Percentiles rank a stretch among this genome's conserved stretches.
Conservation (phyloP, 2,113 vertebrate genomes). For the Mus musculus region DNA sequence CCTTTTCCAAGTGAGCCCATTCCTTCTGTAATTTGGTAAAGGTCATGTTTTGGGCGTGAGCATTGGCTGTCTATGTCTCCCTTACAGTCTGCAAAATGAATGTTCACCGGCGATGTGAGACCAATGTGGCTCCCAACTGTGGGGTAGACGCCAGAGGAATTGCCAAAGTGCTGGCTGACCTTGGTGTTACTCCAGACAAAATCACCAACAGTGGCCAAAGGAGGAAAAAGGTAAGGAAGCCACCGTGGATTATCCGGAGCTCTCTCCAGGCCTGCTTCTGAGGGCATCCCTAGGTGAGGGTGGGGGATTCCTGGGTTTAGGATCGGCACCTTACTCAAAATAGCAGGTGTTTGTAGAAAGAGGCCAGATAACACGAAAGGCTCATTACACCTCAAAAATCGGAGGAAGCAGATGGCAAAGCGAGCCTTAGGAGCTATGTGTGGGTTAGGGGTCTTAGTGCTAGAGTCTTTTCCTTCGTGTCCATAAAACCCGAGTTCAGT, state of each 20-base stretch:
- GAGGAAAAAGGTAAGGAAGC: conserved; percentile 94
- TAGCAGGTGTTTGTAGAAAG: not conserved
- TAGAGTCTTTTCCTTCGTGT: not conserved
- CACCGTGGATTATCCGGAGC: not conserved
- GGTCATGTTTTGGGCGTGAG: not conserved
- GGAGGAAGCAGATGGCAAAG: not conserved
- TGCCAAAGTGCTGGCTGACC: conserved; percentile 97
- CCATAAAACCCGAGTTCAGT: not conserved
- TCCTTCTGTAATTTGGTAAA: not conserved
- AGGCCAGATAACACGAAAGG: not conserved
- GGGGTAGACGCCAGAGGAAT: conserved; percentile 98
- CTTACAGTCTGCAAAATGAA: conserved; percentile 98
- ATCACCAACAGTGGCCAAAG: conserved; percentile 97
- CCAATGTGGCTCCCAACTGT: conserved; percentile 97
- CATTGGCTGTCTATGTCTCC: conserved; percentile 46
- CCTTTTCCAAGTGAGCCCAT: not conserved
- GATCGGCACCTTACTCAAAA: not conserved
- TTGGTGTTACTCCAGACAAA: conserved; percentile 98
- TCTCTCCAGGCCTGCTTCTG: not conserved
- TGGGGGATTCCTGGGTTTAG: not conserved
- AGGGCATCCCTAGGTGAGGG: not conserved
- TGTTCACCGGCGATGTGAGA: conserved; percentile 97
- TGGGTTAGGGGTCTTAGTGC: not conserved
- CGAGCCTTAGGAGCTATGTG: not conserved
- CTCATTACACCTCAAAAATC: not conserved